A percentile compares a stretch with the other conserved stretches of the same genome.
phyloP scores from a whole-genome alignment of 2,113 vertebrate genomes.

The Pygoscelis adeliae region DNA sequence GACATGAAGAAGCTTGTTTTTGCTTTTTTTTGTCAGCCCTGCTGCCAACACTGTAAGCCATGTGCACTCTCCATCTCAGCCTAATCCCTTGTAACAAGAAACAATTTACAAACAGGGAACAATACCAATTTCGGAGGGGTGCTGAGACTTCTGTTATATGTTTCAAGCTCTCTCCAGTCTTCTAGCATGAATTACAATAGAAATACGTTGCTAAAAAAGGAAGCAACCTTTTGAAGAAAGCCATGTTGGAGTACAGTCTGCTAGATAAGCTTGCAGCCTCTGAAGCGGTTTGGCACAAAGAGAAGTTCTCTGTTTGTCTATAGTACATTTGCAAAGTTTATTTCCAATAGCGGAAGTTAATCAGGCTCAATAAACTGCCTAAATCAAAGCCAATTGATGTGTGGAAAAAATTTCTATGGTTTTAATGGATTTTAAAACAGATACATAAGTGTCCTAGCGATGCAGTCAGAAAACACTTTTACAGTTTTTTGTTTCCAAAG shows the following conservation, averaged over 20 bases:
- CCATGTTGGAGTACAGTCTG: neutral
- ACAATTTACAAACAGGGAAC: neutral
- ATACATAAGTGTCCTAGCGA: neutral
- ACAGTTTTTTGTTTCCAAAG: conserved; percentile 38
- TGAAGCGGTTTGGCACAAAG: neutral
- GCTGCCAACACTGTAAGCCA: neutral
- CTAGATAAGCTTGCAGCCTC: neutral
- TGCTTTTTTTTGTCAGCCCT: neutral
- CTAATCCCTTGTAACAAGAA: neutral
- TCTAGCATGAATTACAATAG: neutral
- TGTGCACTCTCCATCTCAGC: neutral
- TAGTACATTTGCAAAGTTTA: neutral
- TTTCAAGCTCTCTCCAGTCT: neutral
- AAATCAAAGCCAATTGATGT: neutral
- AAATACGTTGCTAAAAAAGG: neutral
- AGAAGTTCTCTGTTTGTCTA: neutral
- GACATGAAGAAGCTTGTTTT: neutral
- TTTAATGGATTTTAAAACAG: neutral
- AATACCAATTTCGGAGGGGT: neutral
- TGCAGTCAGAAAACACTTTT: conserved; percentile 58
- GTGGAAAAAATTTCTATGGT: neutral
- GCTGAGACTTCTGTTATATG: neutral
- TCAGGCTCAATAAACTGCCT: neutral
- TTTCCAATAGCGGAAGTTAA: neutral
- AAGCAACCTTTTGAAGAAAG: neutral